Evolutionary conservation across 1,140 invertebrate species (phyloP), one percentile per base, ranked within the genome.

Genomic region (Orius laevigatus): DNA sequence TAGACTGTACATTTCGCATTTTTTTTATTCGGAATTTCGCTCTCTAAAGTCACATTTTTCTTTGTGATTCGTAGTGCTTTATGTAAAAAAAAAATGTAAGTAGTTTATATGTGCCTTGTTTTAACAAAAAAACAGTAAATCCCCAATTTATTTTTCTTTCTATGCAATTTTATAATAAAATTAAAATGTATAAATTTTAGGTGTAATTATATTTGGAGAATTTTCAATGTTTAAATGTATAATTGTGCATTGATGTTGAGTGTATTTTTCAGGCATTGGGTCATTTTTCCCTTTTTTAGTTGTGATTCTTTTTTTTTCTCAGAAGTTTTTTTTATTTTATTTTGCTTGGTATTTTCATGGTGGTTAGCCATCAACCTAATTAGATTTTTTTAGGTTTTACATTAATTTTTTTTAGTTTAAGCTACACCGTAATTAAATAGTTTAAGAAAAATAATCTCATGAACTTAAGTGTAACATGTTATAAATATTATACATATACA

Each of bases 81-180:
- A 49, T 54, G 53, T 54, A 53, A 40, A 25, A 25, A 50, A 49
- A 44, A 51, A 20, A 48, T 54, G 53, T 54, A 54, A 54, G 53
- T 54, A 54, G 53, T 53, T 54, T 54, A 43, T 54, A 54, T 54
- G 53, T 54, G 53, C 53, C 53, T 54, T 54, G 53, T 54, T 54
- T 54, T 35, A 53, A 45, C 4, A 19, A 42, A 42, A 42, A 42
- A 16, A 51, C 16, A 36, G 16, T 34, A 20, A 20, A 38, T 50
- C 32, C 18, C 41, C 14, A 33, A 45, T 45, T 32, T 45, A 35
- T 25, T 51, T 46, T 46, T 41, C 16, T 31, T 38, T 51, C 41
- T 32, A 32, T 41, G 38, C 33, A 19, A 46, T 35, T 14, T 32
- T 19, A 15, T 51, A n/a, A n/a, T n/a, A 45, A 36, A 45, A 38